Evolutionary conservation across 2,888 invertebrate species (phyloP), one percentile per base, ranked within the genome.

Genomic region (Rhagonycha fulva): DNA sequence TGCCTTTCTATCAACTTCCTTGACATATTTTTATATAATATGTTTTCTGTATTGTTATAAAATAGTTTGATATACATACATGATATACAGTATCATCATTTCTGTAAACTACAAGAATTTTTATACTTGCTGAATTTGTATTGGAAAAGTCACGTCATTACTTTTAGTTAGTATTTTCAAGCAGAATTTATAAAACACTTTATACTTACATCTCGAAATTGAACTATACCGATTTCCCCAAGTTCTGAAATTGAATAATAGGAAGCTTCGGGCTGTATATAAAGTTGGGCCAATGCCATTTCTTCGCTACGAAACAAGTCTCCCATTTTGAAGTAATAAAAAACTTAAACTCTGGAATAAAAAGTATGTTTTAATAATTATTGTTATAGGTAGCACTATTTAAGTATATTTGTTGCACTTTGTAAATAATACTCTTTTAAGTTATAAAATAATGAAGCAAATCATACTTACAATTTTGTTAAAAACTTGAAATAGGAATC

Each of bases 231-330:
- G 47, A 95, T 93, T 89, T 98, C 98, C 72, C 98, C 98, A 78
- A 98, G 90, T 89, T 98, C 97, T 2, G 98, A 96, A 78, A 98
- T 94, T 80, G 96, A 96, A 82, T 94, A 94, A 89, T 98, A 98
- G 0, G 97, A 97, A 32, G 98, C 95, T 89, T 98, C 98, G 23
- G 97, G 96, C 88, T 98, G 98, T 83, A 98, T 94, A 89, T 96
- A 98, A 88, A 98, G 93, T 90, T 98, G 98, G 91, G 96, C 95
- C 84, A 96, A 89, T 78, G 94, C 93, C 96, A 97, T 97, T 89
- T 96, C 93, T 87, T 96, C 96, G 88, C 96, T 96, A 79, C 96
- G 92, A 89, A 96, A 96, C 91, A 96, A 91, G 83, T 94, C 91
- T 89, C 94, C 94, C 94, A 94, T 94, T 9, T 12, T 32, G 28